Evolutionary conservation across 2,113 vertebrate species (phyloP), one percentile per base, ranked within the genome.

Genomic region (Bubo bubo): DNA sequence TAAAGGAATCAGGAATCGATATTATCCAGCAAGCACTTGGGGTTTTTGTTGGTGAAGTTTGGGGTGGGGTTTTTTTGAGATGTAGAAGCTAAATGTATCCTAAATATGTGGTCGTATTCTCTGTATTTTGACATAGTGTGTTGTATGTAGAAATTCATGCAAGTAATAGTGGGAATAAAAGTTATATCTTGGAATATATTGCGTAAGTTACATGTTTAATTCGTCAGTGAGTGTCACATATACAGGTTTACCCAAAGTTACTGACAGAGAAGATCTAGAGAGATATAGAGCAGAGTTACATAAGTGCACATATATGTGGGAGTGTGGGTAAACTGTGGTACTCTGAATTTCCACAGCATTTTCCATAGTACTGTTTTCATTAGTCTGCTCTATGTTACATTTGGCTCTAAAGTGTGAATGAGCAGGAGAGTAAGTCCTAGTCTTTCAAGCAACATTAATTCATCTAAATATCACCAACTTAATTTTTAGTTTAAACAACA

Each of bases 371-470:
- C 20, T 37, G 27, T 73, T 76, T 93, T 53, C 41, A 14, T 75
- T 62, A 60, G 6, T 72, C 23, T 76, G 16, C 21, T 76, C 63
- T 62, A 2, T 59, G 45, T 90, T 59, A 72, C 23, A 43, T 79
- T 95, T 96, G 34, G 5, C 59, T 83, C 20, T 89, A 39, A 86
- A 56, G 34, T 91, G 27, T 84, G 68, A 96, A 86, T 80, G 77
- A 86, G 14, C 27, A 27, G 27, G 34, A 94, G 43, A 92, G 8
- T 60, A 70, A 76, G 30, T 56, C 28, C 79, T 90, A 47, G 59
- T 86, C 68, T 96, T 95, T 88, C 75, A 94, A 70, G 68, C 75
- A 90, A 50, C 41, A 11, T 88, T 86, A 92, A 67, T 90, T 66
- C 23, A 22, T 92, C 55, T 90, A 76, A 87, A 66, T 88, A 93